Conservation (phyloP, 2,113 vertebrate genomes). For the Bubo blakistoni region DNA sequence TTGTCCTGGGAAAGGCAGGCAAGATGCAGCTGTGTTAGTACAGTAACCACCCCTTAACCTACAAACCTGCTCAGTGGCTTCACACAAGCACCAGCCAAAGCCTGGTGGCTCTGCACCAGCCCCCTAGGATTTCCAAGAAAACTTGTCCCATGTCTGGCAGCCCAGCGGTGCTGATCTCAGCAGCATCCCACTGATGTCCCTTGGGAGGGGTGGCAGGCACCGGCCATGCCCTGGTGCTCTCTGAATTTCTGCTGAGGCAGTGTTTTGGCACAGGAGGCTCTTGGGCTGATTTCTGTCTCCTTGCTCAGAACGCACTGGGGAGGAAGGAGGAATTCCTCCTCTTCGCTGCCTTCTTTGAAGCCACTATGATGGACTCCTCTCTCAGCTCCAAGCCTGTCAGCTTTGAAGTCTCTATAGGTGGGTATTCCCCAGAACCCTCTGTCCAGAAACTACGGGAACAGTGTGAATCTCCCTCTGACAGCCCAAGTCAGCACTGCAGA, state of each 20-base stretch:
- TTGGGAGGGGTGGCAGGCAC: background rate
- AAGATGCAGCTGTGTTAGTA: background rate
- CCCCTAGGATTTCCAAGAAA: background rate
- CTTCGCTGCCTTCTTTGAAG: slow-evolving; percentile 88
- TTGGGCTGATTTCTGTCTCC: background rate
- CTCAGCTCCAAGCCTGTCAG: slow-evolving; percentile 78
- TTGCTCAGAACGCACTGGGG: slow-evolving; percentile 79
- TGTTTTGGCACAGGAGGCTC: background rate
- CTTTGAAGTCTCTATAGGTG: slow-evolving; percentile 92
- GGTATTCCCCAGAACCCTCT: background rate
- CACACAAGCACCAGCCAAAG: background rate
- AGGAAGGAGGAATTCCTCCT: slow-evolving; percentile 88
- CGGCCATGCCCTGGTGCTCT: background rate
- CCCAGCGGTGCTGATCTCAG: background rate
- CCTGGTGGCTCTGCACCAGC: background rate
- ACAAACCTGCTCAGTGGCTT: background rate
- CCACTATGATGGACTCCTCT: slow-evolving; percentile 87
- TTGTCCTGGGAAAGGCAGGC: background rate
- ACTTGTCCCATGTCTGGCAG: background rate
- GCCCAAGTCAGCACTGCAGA: background rate
- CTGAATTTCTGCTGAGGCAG: background rate
- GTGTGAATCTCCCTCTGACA: background rate
- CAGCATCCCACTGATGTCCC: background rate
- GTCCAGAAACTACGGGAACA: background rate
- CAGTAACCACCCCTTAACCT: background rate